These are phyloP conservation scores for Ia io DNA, from an alignment of 2,113 vertebrate genomes.

Conservation along the genomic window DNA sequence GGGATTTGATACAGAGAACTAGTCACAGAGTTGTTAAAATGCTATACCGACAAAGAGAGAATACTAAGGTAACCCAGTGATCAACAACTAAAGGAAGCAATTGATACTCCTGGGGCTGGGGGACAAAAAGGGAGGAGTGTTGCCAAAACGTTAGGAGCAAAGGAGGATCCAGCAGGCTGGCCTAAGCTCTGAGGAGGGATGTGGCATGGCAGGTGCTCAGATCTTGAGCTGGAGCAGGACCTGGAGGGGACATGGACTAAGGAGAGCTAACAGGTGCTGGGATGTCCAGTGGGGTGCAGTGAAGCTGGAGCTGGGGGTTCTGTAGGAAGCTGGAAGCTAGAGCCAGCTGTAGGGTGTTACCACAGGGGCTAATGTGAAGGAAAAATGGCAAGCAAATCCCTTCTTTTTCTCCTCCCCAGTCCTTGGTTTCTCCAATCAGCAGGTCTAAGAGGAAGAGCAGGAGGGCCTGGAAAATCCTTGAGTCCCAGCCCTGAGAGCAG, in stretches of 20 bases:
- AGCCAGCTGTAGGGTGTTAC: not conserved
- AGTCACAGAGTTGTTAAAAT: not conserved
- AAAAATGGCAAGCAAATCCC: not conserved
- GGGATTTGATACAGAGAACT: not conserved
- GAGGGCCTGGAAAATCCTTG: not conserved
- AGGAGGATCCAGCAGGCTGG: not conserved
- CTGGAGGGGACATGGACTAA: rapidly evolving
- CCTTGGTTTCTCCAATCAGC: not conserved
- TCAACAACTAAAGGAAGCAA: not conserved
- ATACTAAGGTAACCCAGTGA: not conserved
- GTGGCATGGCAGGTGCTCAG: not conserved
- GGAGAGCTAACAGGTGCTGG: not conserved
- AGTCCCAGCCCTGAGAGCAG: not conserved
- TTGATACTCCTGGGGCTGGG: not conserved
- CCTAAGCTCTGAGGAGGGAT: not conserved
- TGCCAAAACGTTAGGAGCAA: not conserved
- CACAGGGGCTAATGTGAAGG: not conserved
- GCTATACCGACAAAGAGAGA: not conserved
- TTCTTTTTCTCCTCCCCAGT: not conserved
- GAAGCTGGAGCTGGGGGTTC: not conserved
- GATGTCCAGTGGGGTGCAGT: not conserved
- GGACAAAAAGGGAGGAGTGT: not conserved
- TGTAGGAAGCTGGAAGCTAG: too few species aligned
- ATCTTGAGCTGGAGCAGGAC: not conserved
- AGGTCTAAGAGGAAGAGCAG: not conserved